Evolutionary conservation across 2,113 vertebrate genomes (phyloP).

Genomic region (Glaucomys volans): DNA sequence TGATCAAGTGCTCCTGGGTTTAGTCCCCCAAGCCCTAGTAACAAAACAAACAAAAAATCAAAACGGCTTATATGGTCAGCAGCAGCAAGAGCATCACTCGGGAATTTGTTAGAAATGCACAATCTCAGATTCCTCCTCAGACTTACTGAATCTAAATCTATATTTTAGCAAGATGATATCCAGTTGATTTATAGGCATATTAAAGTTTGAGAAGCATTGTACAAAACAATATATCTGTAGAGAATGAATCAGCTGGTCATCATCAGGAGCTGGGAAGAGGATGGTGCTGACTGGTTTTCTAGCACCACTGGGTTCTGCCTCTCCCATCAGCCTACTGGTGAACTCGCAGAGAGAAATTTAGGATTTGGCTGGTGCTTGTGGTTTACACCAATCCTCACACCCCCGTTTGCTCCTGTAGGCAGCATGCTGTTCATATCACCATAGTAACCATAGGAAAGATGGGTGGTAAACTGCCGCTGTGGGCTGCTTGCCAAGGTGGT

Average conservation of each 20-base stretch:
- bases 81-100: background rate
- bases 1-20: too few relatives aligned
- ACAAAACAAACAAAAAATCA: background rate
- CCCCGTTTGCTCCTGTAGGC: background rate
- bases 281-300: background rate
- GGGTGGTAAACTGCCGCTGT: too few relatives aligned
- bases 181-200: background rate
- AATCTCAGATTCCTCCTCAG: background rate
- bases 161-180: background rate
- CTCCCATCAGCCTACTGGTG: background rate
- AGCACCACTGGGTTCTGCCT: background rate
- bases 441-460: background rate
- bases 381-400: background rate
- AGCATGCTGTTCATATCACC: background rate
- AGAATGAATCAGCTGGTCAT: background rate
- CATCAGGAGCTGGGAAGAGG: background rate
- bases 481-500: background rate
- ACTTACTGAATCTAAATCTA: background rate
- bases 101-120: background rate
- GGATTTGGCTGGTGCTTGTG: background rate
- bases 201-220: background rate
- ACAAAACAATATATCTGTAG: background rate
- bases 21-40: too few relatives aligned
- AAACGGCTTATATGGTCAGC: background rate
- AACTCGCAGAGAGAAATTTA: background rate